phyloP scores from a whole-genome alignment of 2,888 invertebrate species.

The Apantesis nais region DNA sequence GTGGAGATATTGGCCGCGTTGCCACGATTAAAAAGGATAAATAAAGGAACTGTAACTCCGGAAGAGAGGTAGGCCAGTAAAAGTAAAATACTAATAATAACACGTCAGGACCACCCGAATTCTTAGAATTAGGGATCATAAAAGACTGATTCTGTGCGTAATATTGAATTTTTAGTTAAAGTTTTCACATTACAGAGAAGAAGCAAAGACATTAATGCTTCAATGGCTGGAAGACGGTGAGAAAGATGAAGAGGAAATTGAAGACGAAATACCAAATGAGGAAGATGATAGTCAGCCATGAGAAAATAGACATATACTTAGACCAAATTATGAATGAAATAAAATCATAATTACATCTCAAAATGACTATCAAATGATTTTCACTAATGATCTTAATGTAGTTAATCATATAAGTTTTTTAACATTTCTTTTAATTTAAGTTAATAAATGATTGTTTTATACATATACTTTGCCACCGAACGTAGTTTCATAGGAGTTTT shows the following conservation, averaged over 20 bases:
- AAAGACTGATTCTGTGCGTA: neutral
- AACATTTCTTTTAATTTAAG: too few relatives aligned
- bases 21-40: conserved; percentile 82
- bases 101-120: neutral
- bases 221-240: conserved; percentile 77
- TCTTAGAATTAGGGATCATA: neutral
- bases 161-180: too few relatives aligned
- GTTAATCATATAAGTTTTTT: too few relatives aligned
- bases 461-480: too few relatives aligned
- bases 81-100: neutral
- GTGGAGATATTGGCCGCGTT: conserved; percentile 80
- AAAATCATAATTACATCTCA: neutral
- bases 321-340: neutral
- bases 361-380: too few relatives aligned
- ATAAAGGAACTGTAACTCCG: conserved; percentile 78
- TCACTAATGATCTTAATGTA: too few relatives aligned
- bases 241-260: conserved; percentile 66
- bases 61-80: conserved; percentile 74
- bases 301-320: neutral
- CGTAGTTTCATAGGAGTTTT: too few relatives aligned
- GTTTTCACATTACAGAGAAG: conserved; percentile 54
- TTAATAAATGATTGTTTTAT: too few relatives aligned
- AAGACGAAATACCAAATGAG: conserved; percentile 58
- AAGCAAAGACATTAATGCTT: conserved; percentile 70
- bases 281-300: conserved; percentile 26